Base-by-base conservation (phyloP, 2,888 invertebrate genomes). In the Pachliopta kotzebuea region DNA sequence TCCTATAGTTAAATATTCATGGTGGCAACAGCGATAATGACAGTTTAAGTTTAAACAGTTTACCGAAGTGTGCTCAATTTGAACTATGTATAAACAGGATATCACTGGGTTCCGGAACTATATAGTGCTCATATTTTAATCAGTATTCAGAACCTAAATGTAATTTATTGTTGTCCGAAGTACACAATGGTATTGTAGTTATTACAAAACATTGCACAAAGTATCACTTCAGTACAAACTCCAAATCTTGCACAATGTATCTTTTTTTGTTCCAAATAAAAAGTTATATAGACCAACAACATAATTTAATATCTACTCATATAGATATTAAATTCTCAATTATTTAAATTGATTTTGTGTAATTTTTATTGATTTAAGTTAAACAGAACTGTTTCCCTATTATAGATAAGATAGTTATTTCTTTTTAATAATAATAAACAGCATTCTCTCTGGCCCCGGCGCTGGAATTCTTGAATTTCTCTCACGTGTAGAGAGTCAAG, bases 1-100 rank as follows among this genome's bases (percentile, higher is more conserved):
- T 61, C 60, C 65, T 61, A 45, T 63, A 53, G 53, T 26, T 63
- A 57, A 56, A 61, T 45, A 31, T 31, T 8, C 52, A 56, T 45
- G 31, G 60, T 29, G 21, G 37, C 56, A 42, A 56, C 37, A 26
- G 21, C 24, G 31, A 11, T 20, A 20, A 56, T 37, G 31, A 24
- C 37, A 37, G 37, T 37, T 37, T 37, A 37, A 14, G 37, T 45
- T 45, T 45, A 45, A 45, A n/a, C 45, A n/a, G 45, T 45, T 6
- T n/a, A n/a, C 45, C 14, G 2, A 37, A 37, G 11, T 37, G 11
- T 37, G 37, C 37, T 37, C 37, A 37, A 37, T 37, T 37, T 37
- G 11, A 14, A 37, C 37, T 37, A 14, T 37, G 14, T 11, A 37
- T 1, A 26, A 21, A 59, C 49, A 49, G 62, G 56, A 37, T 45